These are phyloP conservation scores for Varanus salvator DNA, from an alignment of 2,113 vertebrate genomes.

Conservation along the genomic window DNA sequence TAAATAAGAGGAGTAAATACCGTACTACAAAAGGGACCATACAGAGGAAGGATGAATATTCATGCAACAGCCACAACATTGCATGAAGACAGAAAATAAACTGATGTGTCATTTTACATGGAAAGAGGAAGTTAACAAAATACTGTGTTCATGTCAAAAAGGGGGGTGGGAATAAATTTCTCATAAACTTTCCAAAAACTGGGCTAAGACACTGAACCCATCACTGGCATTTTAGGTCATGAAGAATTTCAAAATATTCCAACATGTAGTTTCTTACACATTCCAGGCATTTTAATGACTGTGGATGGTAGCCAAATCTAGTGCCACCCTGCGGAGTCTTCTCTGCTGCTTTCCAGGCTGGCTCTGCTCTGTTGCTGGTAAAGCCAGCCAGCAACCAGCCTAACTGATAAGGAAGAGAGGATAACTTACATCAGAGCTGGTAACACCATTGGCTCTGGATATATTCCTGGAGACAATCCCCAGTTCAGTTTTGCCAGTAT, in stretches of 20 bases:
- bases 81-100: neutral
- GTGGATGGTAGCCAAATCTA: neutral
- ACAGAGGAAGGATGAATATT: neutral
- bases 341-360: neutral
- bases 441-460: too few relatives aligned
- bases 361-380: neutral
- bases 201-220: neutral
- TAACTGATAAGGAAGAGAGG: neutral
- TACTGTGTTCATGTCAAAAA: slow-evolving; percentile 4
- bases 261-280: neutral
- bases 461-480: neutral
- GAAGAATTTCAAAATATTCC: neutral
- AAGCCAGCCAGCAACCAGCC: neutral
- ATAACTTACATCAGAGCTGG: neutral
- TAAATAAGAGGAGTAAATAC: too few relatives aligned
- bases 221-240: neutral
- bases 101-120: slow-evolving; percentile 5
- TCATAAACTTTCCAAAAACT: neutral
- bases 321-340: neutral
- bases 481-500: neutral
- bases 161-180: slow-evolving; percentile 2
- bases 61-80: slow-evolving; percentile 16
- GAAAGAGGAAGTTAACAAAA: slow-evolving; percentile 31
- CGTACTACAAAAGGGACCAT: neutral
- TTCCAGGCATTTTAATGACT: neutral